Conservation (phyloP, 2,113 vertebrate genomes). For the Lophura nycthemera region DNA sequence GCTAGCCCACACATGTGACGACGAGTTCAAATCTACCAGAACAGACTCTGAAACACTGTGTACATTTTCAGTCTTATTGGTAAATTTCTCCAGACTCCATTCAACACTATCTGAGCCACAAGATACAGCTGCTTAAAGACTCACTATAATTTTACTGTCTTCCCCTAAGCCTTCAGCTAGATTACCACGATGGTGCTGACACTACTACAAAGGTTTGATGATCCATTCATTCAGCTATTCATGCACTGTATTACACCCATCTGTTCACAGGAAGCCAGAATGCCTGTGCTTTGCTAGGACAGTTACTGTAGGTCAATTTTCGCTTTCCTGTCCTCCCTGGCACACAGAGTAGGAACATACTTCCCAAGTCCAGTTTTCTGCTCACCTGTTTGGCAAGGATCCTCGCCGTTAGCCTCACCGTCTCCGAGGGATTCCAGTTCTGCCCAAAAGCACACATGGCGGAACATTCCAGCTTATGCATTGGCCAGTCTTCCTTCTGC, state of each 20-base stretch:
- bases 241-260: background rate
- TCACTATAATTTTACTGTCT: background rate
- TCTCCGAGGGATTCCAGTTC: constrained; percentile 94
- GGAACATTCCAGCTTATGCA: constrained; percentile 96
- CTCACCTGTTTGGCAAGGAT: constrained; percentile 93
- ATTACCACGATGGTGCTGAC: background rate
- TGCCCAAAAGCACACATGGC: constrained; percentile 89
- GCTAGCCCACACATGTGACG: accelerated
- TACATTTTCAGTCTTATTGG: background rate
- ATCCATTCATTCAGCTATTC: background rate
- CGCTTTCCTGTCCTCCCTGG: constrained; percentile 36
- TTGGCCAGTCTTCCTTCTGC: constrained; percentile 93
- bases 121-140: background rate
- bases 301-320: background rate
- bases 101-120: background rate
- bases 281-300: background rate
- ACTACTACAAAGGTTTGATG: background rate
- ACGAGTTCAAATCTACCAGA: background rate
- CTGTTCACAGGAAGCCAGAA: background rate
- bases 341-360: background rate
- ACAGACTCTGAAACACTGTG: background rate
- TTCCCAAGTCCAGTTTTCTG: background rate
- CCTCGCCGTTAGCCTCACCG: constrained; percentile 88
- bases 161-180: background rate
- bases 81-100: background rate